Conservation (phyloP, 1,140 invertebrate genomes). For the Trypoxylus dichotomus region DNA sequence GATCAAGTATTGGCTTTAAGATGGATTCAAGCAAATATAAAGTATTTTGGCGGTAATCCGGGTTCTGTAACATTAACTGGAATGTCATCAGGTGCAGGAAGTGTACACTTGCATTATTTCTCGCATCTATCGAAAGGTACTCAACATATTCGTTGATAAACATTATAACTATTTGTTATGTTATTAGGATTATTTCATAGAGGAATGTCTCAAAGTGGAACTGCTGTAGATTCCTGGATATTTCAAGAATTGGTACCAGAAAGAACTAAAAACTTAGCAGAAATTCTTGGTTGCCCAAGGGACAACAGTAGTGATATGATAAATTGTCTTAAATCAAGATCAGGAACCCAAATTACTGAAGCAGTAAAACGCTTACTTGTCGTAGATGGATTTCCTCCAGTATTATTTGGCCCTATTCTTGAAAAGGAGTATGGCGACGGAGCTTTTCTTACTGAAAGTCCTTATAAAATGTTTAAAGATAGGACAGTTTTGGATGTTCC, state of each 20-base stretch:
- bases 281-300: constrained; percentile 70
- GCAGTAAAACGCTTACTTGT: constrained; percentile 51
- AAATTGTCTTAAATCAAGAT: constrained; percentile 44
- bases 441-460: constrained; percentile 62
- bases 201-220: constrained; percentile 76
- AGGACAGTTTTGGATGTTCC: constrained; percentile 44
- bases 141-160: constrained; percentile 29
- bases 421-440: constrained; percentile 51
- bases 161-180: constrained; percentile 31
- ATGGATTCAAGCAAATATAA: constrained; percentile 64
- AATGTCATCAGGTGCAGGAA: constrained; percentile 56
- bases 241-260: constrained; percentile 64
- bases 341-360: constrained; percentile 12
- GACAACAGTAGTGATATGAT: constrained; percentile 60
- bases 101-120: constrained; percentile 57
- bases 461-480: constrained; percentile 57
- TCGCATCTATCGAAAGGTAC: constrained; percentile 56
- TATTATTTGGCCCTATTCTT: constrained; percentile 61
- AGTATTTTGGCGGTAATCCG: constrained; percentile 61
- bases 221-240: constrained; percentile 70
- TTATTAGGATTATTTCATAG: constrained; percentile 61
- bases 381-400: constrained; percentile 54
- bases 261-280: constrained; percentile 67
- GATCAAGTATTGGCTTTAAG: constrained; percentile 60
- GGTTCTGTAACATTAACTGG: constrained; percentile 55